These are phyloP conservation scores for Nymphalis io DNA, from an alignment of 1,140 invertebrate species.

Conservation along the genomic window DNA sequence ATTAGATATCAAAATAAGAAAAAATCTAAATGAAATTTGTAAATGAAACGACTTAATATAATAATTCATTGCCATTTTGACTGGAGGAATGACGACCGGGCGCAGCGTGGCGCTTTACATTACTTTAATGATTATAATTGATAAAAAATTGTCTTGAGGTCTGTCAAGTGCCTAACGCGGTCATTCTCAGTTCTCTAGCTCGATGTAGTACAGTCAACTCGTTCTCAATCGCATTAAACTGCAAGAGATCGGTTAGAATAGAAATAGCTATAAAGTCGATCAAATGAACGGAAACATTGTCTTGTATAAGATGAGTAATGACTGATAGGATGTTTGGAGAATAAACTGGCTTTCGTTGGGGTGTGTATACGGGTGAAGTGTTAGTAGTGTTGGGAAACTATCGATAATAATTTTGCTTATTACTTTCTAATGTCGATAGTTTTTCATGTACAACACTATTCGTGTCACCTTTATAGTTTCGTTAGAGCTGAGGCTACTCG, in stretches of 20 bases:
- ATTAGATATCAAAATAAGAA: not conserved
- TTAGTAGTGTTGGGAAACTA: not conserved
- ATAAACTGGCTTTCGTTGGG: not conserved
- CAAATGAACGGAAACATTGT: not conserved
- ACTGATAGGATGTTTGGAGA: slow-evolving; percentile 1
- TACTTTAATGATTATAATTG: too few species aligned
- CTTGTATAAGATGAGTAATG: not conserved
- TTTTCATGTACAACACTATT: not conserved
- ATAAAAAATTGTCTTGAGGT: not conserved
- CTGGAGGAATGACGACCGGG: not conserved
- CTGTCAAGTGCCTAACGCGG: slow-evolving; percentile 2
- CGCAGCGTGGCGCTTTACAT: too few species aligned
- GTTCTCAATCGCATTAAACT: not conserved
- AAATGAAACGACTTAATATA: not conserved
- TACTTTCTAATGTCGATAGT: not conserved
- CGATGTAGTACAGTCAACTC: slow-evolving; percentile 1
- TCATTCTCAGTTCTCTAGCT: not conserved
- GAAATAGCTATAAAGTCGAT: not conserved
- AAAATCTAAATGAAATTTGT: not conserved
- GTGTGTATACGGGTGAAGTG: not conserved
- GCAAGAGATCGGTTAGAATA: not conserved
- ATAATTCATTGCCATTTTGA: not conserved
- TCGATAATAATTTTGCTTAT: not conserved
- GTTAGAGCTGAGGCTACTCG: not conserved
- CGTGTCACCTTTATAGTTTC: not conserved